phyloP scores from a whole-genome alignment of 2,797 vertebrate genomes.

The Sebastes iracundus region DNA sequence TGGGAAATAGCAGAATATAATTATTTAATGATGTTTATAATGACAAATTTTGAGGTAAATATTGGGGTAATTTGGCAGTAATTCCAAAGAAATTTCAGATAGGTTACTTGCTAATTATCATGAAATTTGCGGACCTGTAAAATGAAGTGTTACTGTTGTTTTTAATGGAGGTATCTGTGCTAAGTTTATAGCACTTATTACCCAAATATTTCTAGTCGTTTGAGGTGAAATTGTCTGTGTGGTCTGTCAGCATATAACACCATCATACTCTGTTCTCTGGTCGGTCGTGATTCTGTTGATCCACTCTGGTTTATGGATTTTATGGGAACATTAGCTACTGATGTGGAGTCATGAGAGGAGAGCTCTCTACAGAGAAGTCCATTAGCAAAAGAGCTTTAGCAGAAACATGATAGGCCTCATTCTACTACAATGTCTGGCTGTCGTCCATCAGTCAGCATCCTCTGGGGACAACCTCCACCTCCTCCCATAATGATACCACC shows the following conservation, averaged over 20 bases:
- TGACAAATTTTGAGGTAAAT: rapidly evolving
- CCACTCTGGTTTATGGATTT: neutral
- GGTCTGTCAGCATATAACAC: neutral
- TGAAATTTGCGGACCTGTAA: no score
- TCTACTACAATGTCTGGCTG: constrained; percentile 37
- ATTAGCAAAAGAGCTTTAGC: constrained; percentile 43
- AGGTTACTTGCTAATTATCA: no score
- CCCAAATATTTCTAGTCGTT: neutral
- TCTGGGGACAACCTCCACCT: constrained; percentile 28
- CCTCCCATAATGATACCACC: neutral
- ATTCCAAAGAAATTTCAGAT: no score
- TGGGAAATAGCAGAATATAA: no score
- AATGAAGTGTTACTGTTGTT: no score
- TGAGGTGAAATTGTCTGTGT: neutral
- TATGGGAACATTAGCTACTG: neutral
- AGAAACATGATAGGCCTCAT: constrained; percentile 58
- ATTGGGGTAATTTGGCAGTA: no score
- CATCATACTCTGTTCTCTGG: neutral
- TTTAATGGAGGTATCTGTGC: no score
- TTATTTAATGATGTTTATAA: no score
- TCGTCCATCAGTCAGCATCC: constrained; percentile 47
- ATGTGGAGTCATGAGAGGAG: neutral
- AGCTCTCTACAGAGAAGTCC: neutral
- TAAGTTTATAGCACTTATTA: neutral
- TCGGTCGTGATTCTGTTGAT: neutral